Evolutionary conservation across 2,888 invertebrate species (phyloP).

Genomic region (Drosophila lacicola): DNA sequence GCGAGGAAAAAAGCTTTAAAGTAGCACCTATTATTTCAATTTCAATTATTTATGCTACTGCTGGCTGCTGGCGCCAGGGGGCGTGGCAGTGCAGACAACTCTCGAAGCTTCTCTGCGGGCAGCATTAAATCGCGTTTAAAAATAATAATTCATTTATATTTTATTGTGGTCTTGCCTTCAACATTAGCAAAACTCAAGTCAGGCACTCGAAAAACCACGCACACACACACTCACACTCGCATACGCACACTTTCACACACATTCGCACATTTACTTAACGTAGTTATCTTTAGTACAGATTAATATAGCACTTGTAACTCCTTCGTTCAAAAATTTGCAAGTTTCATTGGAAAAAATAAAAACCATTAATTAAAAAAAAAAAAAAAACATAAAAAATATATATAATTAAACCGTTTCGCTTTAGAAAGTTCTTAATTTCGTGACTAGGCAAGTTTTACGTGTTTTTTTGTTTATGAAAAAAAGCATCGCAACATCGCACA

Average conservation of each 20-base stretch:
- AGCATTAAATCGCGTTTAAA: conserved; percentile 38
- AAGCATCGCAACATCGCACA: conserved; percentile 48
- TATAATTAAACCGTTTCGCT: conserved; percentile 52
- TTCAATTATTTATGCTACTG: conserved; percentile 29
- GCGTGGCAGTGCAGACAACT: conserved; percentile 66
- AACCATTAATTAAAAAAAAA: conserved; percentile 27
- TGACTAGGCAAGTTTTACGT: conserved; percentile 77
- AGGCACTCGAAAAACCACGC: conserved; percentile 21
- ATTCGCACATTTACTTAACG: conserved; percentile 47
- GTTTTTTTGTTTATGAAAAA: conserved; percentile 38
- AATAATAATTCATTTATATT: conserved; percentile 32
- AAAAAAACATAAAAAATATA: conserved; percentile 48
- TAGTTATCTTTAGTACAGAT: conserved; percentile 68
- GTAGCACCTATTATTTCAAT: conserved; percentile 61
- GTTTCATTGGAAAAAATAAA: conserved; percentile 39
- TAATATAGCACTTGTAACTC: conserved; percentile 72
- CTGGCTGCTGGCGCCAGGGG: conserved; percentile 45
- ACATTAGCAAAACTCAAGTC: conserved; percentile 43
- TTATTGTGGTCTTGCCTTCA: conserved; percentile 19
- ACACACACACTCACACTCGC: not conserved
- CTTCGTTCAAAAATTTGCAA: conserved; percentile 35
- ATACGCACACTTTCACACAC: conserved; percentile 5
- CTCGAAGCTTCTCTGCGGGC: conserved; percentile 53
- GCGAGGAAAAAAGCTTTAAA: conserved; percentile 22
- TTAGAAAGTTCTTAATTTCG: conserved; percentile 74